Evolutionary conservation across 2,113 vertebrate genomes (phyloP).

Genomic region (Theristicus caerulescens): DNA sequence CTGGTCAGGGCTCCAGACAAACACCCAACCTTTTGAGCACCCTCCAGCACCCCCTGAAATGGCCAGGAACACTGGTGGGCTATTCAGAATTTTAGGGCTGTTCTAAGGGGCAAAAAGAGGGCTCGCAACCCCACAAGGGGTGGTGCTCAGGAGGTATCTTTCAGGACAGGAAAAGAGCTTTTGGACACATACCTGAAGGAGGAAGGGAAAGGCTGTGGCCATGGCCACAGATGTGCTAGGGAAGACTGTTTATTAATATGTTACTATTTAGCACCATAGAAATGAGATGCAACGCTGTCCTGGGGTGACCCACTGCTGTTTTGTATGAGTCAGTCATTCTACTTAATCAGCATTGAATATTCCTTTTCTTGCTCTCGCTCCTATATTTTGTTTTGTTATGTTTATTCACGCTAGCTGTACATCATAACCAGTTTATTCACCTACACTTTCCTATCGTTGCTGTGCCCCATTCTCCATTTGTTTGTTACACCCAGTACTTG

Average conservation of each 20-base stretch:
- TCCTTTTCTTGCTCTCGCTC: background rate
- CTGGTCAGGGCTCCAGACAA: background rate
- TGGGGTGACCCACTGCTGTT: background rate
- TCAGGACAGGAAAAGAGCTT: background rate
- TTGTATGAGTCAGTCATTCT: background rate
- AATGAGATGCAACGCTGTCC: background rate
- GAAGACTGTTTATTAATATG: background rate
- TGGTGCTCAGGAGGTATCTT: background rate
- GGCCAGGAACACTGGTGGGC: background rate
- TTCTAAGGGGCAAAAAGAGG: background rate
- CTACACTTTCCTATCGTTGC: conserved; percentile 1
- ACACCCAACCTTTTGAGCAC: background rate
- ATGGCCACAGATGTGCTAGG: background rate
- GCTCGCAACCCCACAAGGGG: background rate
- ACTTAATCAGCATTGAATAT: background rate
- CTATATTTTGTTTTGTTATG: background rate
- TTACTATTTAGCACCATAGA: background rate
- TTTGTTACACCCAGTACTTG: conserved; percentile 10
- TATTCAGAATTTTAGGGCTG: background rate
- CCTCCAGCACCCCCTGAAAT: background rate
- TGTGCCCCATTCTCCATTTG: background rate
- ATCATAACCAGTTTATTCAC: background rate
- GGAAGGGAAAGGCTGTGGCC: background rate
- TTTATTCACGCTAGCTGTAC: background rate
- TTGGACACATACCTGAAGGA: background rate